Base-by-base conservation (phyloP, 2,888 invertebrate species). In the Napeogenes sylphis region DNA sequence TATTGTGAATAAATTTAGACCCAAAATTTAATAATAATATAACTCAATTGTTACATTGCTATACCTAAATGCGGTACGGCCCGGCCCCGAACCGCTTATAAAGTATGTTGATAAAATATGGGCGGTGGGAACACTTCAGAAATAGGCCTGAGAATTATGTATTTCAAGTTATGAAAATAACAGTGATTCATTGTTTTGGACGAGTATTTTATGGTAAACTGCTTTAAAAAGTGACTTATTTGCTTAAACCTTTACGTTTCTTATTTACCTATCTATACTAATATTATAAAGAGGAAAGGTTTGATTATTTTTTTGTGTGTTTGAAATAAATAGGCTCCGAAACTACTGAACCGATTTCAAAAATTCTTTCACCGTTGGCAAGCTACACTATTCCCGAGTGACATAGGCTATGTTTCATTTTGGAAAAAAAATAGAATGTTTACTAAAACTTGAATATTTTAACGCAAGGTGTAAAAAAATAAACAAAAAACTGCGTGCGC, bases 61-160 rank as follows among this genome's bases (percentile, higher is more conserved):
- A 74, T 77, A 77, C 76, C 73, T 80, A 81, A 81, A 79, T 80
- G 83, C 78, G 78, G 72, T 75, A 76, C 69, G 71, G 56, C 68
- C 70, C 62, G 69, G 79, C 79, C 78, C 75, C 79, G 71, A 63
- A 71, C 81, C 82, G 77, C 81, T 81, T 83, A 83, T 87, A 80
- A 86, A 88, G 82, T 85, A 88, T 85, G 77, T 80, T 74, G 69
- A 71, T 78, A 80, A 88, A 80, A 81, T 84, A 87, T 80, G 81
- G 77, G 75, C 73, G 72, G 75, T 76, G 60, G 69, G 68, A 68
- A 70, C 69, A 68, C 73, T 76, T 75, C 73, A 77, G 75, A 77
- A 75, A 76, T 77, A 77, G 75, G 74, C 71, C 72, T 80, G 76
- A 71, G 73, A 72, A 71, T 74, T 72, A 71, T 69, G 73, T 71